Percentiles rank a stretch among this genome's conserved stretches.
Conservation (phyloP, 2,113 vertebrate genomes). For the Brachionichthys hirsutus region DNA sequence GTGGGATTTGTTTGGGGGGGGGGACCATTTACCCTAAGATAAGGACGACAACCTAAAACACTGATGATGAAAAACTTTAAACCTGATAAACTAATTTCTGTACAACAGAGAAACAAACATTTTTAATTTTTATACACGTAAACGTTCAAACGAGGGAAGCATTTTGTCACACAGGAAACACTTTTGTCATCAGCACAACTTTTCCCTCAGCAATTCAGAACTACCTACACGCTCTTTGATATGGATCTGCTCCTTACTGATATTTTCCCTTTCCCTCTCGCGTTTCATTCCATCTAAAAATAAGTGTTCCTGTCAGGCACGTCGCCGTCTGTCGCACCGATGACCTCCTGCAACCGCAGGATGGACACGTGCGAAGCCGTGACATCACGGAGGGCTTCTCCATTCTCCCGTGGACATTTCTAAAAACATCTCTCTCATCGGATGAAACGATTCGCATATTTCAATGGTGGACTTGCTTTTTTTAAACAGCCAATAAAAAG, state of each 20-base stretch:
- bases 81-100: too few relatives aligned
- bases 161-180: neutral
- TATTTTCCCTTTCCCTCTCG: conserved; percentile 21
- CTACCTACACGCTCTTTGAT: neutral
- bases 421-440: conserved; percentile 23
- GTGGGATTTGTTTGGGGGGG: conserved; percentile 12
- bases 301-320: conserved; percentile 28
- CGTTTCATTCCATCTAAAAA: conserved; percentile 38
- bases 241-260: neutral
- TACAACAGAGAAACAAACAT: too few relatives aligned
- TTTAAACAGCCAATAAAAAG: conserved; percentile 18
- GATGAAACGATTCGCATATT: conserved; percentile 14
- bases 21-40: too few relatives aligned
- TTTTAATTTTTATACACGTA: too few relatives aligned
- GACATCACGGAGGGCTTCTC: conserved; percentile 1
- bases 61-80: too few relatives aligned
- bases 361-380: conserved; percentile 7
- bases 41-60: too few relatives aligned
- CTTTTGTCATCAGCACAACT: too few relatives aligned
- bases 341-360: conserved; percentile 18
- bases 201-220: neutral
- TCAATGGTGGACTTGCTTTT: conserved; percentile 10
- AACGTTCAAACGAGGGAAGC: neutral
- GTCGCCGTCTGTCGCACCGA: conserved; percentile 25
- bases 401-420: conserved; percentile 2